A percentile compares a stretch with the other conserved stretches of the same genome.
phyloP scores from a whole-genome alignment of 2,797 vertebrate genomes.

The Synanceia verrucosa region DNA sequence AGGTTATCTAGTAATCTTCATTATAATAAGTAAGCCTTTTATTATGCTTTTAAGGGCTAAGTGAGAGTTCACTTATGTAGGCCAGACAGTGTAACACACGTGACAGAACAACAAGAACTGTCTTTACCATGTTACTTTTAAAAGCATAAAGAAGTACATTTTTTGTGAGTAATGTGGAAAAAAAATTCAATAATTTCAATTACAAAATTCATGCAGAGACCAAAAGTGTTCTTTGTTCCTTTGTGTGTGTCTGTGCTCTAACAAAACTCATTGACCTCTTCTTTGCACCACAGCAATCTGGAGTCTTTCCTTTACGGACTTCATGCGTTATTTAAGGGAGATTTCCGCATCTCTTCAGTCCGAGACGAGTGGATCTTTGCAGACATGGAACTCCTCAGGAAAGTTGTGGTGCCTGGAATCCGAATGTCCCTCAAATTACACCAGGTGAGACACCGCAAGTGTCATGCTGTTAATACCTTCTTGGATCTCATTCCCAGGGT shows the following conservation, averaged over 20 bases:
- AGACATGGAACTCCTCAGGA: slow-evolving; percentile 98
- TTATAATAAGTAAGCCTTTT: background rate
- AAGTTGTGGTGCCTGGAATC: slow-evolving; percentile 97
- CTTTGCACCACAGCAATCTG: slow-evolving; percentile 87
- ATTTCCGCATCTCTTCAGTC: slow-evolving; percentile 97
- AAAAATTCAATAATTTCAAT: too few relatives aligned
- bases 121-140: slow-evolving; percentile 5
- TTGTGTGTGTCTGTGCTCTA: background rate
- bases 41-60: background rate
- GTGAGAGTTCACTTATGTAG: background rate
- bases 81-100: background rate
- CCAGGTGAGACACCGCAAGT: slow-evolving; percentile 83
- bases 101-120: background rate
- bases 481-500: background rate
- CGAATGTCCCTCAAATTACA: slow-evolving; percentile 98
- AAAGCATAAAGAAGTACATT: background rate
- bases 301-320: slow-evolving; percentile 98
- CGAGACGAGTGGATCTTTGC: slow-evolving; percentile 99
- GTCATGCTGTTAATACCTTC: accelerated
- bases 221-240: background rate
- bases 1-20: slow-evolving; percentile 80
- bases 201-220: background rate
- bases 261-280: slow-evolving; percentile 9
- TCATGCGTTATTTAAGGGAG: slow-evolving; percentile 97
- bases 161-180: background rate